Percentiles rank a stretch among this genome's conserved stretches.
phyloP scores from a whole-genome alignment of 2,113 vertebrate genomes.

The Nannospalax galili region DNA sequence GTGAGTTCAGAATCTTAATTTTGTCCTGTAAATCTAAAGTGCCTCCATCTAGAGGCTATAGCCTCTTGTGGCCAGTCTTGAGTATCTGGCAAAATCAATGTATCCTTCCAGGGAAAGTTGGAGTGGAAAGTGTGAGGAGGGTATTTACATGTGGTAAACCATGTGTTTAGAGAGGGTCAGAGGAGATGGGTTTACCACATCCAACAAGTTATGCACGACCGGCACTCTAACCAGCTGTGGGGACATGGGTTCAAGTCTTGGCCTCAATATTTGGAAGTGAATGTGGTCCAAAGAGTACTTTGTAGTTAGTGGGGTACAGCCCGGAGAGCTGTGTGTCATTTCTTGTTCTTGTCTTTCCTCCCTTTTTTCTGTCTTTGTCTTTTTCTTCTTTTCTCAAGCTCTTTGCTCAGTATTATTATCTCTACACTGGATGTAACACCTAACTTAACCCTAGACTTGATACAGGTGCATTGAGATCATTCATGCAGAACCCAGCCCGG shows the following conservation, averaged over 20 bases:
- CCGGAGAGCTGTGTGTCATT: neutral
- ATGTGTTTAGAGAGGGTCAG: neutral
- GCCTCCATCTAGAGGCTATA: neutral
- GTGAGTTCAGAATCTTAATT: neutral
- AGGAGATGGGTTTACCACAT: no score
- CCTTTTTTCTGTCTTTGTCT: rapidly evolving
- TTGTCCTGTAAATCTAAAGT: neutral
- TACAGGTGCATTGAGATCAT: neutral
- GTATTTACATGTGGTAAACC: neutral
- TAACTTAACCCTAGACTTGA: neutral
- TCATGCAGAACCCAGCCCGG: neutral
- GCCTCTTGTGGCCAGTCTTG: neutral
- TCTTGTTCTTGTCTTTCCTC: neutral
- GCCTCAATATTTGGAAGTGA: neutral
- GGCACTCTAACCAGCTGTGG: neutral
- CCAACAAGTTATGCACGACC: neutral
- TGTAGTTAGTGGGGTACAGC: neutral
- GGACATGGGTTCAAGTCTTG: neutral
- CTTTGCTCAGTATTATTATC: neutral
- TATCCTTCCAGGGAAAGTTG: neutral
- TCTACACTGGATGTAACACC: neutral
- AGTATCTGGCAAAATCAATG: neutral
- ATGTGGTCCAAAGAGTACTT: neutral
- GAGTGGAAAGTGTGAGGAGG: neutral
- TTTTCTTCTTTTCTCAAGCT: neutral